Evolutionary conservation across 2,797 vertebrate genomes (phyloP).

Genomic region (Petrocephalus schoutedeni): DNA sequence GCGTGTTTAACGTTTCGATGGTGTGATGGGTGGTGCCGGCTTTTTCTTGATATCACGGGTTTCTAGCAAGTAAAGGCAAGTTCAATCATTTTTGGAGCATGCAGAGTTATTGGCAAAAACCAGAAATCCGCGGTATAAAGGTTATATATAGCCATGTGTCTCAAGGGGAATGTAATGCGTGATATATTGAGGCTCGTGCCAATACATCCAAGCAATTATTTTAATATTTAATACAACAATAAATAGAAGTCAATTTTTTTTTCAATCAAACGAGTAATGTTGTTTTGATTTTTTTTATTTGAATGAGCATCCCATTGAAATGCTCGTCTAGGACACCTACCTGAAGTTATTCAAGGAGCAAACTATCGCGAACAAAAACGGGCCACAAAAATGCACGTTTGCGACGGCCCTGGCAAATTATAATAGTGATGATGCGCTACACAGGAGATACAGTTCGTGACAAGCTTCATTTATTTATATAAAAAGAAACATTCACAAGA

Average conservation of each 20-base stretch:
- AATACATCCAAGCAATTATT: neutral
- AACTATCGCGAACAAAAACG: neutral
- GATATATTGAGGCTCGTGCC: neutral
- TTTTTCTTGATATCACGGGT: neutral
- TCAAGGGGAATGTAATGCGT: neutral
- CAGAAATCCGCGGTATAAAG: neutral
- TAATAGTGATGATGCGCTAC: neutral
- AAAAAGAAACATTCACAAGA: slow-evolving; percentile 30
- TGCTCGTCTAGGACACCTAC: neutral
- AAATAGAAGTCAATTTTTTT: neutral
- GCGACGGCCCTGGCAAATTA: neutral
- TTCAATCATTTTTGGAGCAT: neutral
- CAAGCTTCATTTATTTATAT: slow-evolving; percentile 20
- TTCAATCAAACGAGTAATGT: neutral
- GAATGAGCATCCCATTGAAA: neutral
- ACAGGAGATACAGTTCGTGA: neutral
- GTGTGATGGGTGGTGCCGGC: neutral
- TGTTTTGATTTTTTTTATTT: neutral
- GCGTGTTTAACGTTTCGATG: neutral
- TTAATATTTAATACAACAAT: neutral
- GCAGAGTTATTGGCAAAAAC: neutral
- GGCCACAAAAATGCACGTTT: no score
- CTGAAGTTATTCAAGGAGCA: neutral
- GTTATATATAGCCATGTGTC: neutral
- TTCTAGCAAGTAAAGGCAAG: slow-evolving; percentile 19